These are phyloP conservation scores for Tachina lurida DNA, from an alignment of 2,888 invertebrate genomes.

Conservation along the genomic window DNA sequence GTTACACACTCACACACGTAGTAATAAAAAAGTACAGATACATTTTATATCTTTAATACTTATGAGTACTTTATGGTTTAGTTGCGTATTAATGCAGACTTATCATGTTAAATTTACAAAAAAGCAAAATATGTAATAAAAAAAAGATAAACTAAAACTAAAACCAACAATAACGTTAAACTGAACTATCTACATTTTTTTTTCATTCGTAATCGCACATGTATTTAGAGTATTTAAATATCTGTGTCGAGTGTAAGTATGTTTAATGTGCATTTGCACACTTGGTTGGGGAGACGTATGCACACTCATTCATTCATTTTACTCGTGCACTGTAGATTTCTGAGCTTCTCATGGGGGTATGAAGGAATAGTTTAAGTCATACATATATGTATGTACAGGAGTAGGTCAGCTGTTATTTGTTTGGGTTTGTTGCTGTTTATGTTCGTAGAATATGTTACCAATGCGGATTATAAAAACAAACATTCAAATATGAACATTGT, in stretches of 20 bases:
- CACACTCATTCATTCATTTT: not conserved
- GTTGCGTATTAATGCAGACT: slow-evolving; percentile 69
- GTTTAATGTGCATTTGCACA: slow-evolving; percentile 52
- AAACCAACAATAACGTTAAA: slow-evolving; percentile 37
- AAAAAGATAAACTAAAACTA: slow-evolving; percentile 14
- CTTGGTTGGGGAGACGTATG: slow-evolving; percentile 32
- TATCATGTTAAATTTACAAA: slow-evolving; percentile 66
- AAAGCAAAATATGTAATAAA: not conserved
- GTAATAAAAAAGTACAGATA: slow-evolving; percentile 11
- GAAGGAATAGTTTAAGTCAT: slow-evolving; percentile 22
- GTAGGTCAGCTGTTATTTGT: slow-evolving; percentile 58
- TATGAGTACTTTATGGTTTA: slow-evolving; percentile 69
- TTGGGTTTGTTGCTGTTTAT: not conserved
- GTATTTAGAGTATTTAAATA: slow-evolving; percentile 55
- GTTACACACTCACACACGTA: not conserved
- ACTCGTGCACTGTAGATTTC: slow-evolving; percentile 5
- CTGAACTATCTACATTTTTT: slow-evolving; percentile 62
- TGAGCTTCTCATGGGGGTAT: slow-evolving; percentile 42
- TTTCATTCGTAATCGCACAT: slow-evolving; percentile 25
- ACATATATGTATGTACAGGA: not conserved
- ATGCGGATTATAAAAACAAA: slow-evolving; percentile 62
- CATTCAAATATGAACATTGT: slow-evolving; percentile 47
- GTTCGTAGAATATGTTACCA: slow-evolving; percentile 34
- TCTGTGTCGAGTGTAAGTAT: slow-evolving; percentile 59
- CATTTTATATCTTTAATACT: slow-evolving; percentile 69